Percentiles rank a stretch among this genome's conserved stretches.
Conservation (phyloP, 2,797 vertebrate species). For the Intellagama lesueurii region DNA sequence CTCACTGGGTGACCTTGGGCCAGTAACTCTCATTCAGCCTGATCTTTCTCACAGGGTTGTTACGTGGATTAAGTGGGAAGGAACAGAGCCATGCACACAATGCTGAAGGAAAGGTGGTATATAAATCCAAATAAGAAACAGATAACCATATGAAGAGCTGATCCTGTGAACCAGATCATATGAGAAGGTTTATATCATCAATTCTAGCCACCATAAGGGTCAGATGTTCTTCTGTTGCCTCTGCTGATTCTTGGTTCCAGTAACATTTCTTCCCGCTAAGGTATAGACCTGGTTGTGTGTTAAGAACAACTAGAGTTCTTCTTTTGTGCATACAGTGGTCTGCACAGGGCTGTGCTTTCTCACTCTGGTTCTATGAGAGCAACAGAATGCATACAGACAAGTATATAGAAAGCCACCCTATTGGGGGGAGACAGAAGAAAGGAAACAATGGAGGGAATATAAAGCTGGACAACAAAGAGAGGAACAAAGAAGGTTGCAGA, state of each 20-base stretch:
- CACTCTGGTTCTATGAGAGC: neutral
- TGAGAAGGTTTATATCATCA: neutral
- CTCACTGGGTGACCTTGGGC: neutral
- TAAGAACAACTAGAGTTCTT: neutral
- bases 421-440: too few species aligned
- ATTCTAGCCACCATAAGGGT: neutral
- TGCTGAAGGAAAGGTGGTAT: neutral
- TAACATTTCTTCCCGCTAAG: too few species aligned
- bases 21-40: neutral
- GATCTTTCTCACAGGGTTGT: neutral
- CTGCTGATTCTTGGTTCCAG: neutral
- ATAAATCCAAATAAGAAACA: neutral
- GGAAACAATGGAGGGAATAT: too few species aligned
- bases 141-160: neutral
- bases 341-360: too few species aligned
- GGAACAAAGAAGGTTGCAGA: too few species aligned
- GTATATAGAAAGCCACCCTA: too few species aligned
- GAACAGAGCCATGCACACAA: too few species aligned
- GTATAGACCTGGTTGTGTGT: too few species aligned
- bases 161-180: neutral
- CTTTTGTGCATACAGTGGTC: neutral
- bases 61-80: neutral
- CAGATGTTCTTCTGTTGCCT: neutral
- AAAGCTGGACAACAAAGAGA: too few species aligned
- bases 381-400: neutral